phyloP scores from a whole-genome alignment of 2,888 invertebrate genomes.

The Dolichomitus sp. region DNA sequence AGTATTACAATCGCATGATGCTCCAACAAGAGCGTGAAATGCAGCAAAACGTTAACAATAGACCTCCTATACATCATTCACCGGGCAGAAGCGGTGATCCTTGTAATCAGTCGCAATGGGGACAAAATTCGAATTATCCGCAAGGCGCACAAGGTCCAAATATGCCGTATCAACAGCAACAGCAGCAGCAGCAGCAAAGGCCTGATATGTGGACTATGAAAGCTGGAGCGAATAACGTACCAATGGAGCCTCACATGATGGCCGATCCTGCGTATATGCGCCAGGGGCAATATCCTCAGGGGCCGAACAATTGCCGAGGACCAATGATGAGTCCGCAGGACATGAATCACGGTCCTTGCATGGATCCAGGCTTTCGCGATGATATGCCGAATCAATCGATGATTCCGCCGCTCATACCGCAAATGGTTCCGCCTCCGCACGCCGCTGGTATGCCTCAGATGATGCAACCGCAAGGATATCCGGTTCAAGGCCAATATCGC shows the following conservation, averaged over 20 bases:
- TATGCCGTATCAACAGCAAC: constrained; percentile 44
- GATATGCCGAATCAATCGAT: constrained; percentile 49
- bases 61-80: constrained; percentile 60
- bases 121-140: constrained; percentile 53
- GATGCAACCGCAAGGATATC: constrained; percentile 56
- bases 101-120: constrained; percentile 64
- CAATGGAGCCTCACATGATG: constrained; percentile 69
- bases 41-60: constrained; percentile 31
- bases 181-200: constrained; percentile 61
- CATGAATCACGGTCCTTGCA: constrained; percentile 57
- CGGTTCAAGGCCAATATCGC: constrained; percentile 59
- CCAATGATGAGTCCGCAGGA: constrained; percentile 64
- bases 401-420: constrained; percentile 45
- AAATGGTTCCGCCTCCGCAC: constrained; percentile 27
- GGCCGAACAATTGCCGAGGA: constrained; percentile 54
- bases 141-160: constrained; percentile 47
- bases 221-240: constrained; percentile 50
- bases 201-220: constrained; percentile 75
- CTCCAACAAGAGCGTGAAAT: constrained; percentile 44
- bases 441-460: constrained; percentile 43
- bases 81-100: constrained; percentile 50
- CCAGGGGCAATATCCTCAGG: constrained; percentile 47
- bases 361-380: constrained; percentile 56
- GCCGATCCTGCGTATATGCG: constrained; percentile 65
- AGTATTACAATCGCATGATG: constrained; percentile 55